Conservation (phyloP, 1,140 invertebrate genomes). For the Manduca sexta region DNA sequence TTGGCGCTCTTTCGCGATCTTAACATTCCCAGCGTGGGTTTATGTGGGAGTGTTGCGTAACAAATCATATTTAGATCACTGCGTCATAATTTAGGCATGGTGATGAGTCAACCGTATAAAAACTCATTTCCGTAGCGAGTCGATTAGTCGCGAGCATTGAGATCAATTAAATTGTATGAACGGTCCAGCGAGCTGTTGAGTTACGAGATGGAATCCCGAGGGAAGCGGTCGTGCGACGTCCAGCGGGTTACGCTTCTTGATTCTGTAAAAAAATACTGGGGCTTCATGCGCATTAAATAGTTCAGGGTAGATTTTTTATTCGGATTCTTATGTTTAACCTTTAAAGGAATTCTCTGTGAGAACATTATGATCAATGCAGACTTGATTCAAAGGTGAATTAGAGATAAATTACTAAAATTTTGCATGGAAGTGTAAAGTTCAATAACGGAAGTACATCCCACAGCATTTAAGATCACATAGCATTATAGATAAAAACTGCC, state of each 20-base stretch:
- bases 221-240: slow-evolving; percentile 38
- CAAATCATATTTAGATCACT: too few species aligned
- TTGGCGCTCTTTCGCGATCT: too few species aligned
- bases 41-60: too few species aligned
- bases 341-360: too few species aligned
- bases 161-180: slow-evolving; percentile 60
- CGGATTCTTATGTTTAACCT: background rate
- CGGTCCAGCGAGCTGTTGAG: slow-evolving; percentile 28
- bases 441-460: too few species aligned
- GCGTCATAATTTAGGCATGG: slow-evolving; percentile 19
- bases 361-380: too few species aligned
- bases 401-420: too few species aligned
- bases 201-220: slow-evolving; percentile 59
- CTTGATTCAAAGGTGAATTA: too few species aligned
- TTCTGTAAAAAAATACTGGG: slow-evolving; percentile 14
- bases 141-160: slow-evolving; percentile 64
- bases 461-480: too few species aligned
- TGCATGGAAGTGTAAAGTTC: too few species aligned
- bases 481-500: too few species aligned
- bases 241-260: slow-evolving; percentile 33
- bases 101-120: slow-evolving; percentile 42
- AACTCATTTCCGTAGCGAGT: slow-evolving; percentile 53
- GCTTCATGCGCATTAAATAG: slow-evolving; percentile 3
- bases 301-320: background rate
- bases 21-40: background rate